Percentiles rank a stretch among this genome's conserved stretches.
These are phyloP conservation scores for Leptinotarsa lineolata DNA, from an alignment of 1,140 invertebrate genomes.

Conservation along the genomic window DNA sequence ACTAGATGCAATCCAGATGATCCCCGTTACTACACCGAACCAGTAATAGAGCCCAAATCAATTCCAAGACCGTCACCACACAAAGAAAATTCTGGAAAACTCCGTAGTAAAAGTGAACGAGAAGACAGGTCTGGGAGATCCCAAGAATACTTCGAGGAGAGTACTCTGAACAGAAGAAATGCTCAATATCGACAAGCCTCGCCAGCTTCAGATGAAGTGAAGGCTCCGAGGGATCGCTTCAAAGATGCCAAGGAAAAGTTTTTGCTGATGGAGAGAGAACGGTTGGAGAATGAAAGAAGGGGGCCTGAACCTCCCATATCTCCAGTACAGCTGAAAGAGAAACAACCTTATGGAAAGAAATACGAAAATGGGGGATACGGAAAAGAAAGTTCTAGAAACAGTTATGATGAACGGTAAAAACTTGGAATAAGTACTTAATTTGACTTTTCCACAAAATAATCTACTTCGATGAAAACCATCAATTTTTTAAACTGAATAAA, in stretches of 20 bases:
- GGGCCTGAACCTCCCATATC: constrained; percentile 47
- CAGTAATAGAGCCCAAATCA: constrained; percentile 25
- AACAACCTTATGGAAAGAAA: constrained; percentile 44
- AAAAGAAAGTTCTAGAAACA: constrained; percentile 34
- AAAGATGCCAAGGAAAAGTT: constrained; percentile 85
- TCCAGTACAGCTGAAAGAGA: constrained; percentile 38
- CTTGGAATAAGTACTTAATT: not conserved
- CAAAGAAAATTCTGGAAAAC: constrained; percentile 53
- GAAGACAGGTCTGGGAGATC: constrained; percentile 28
- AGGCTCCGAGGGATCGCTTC: constrained; percentile 74
- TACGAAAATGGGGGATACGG: constrained; percentile 46
- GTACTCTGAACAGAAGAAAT: constrained; percentile 49
- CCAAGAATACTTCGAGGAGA: constrained; percentile 30
- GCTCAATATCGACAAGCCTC: constrained; percentile 55
- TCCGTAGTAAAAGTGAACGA: constrained; percentile 37
- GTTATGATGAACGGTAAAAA: constrained; percentile 37
- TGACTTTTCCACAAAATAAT: too few species aligned
- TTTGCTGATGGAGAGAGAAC: constrained; percentile 73
- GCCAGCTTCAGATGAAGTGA: constrained; percentile 59
- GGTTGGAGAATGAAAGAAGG: constrained; percentile 61
- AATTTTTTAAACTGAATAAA: too few species aligned
- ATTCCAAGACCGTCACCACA: constrained; percentile 25
- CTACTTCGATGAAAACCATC: too few species aligned
- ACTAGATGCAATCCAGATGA: constrained; percentile 34
- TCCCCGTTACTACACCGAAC: constrained; percentile 35